A percentile compares a stretch with the other conserved stretches of the same genome.
Conservation (phyloP, 1,140 invertebrate genomes). For the Elymnias hypermnestra region DNA sequence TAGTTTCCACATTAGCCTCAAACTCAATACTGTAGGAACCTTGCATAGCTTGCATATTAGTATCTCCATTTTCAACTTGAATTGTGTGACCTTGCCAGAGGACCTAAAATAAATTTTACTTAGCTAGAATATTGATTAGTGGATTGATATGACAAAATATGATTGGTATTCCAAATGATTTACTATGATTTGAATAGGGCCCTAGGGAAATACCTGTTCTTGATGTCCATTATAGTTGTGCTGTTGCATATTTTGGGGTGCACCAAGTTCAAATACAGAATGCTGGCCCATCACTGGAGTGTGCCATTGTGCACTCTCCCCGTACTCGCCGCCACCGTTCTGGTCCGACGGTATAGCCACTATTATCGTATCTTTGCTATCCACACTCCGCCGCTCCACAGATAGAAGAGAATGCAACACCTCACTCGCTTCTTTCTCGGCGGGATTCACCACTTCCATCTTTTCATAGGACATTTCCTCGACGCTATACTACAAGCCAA, state of each 20-base stretch:
- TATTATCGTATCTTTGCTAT: slow-evolving; percentile 76
- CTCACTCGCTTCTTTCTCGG: slow-evolving; percentile 81
- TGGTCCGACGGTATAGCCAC: slow-evolving; percentile 66
- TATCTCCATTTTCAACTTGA: slow-evolving; percentile 73
- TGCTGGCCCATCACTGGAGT: slow-evolving; percentile 76
- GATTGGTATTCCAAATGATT: no score
- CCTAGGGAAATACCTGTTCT: slow-evolving; percentile 60
- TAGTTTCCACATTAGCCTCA: slow-evolving; percentile 50
- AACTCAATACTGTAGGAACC: slow-evolving; percentile 56
- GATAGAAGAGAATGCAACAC: slow-evolving; percentile 80
- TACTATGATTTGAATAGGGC: no score
- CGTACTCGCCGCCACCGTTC: slow-evolving; percentile 66
- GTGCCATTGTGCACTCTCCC: slow-evolving; percentile 77
- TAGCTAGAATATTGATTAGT: not conserved
- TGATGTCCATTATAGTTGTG: slow-evolving; percentile 66
- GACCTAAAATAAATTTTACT: slow-evolving; percentile 75
- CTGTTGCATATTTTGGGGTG: slow-evolving; percentile 61
- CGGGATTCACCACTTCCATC: slow-evolving; percentile 73
- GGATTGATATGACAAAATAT: not conserved
- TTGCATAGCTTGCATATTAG: slow-evolving; percentile 47
- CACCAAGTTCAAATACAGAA: slow-evolving; percentile 66
- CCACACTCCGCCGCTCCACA: slow-evolving; percentile 76
- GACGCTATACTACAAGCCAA: slow-evolving; percentile 67
- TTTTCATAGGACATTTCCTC: slow-evolving; percentile 72
- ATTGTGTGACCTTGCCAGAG: slow-evolving; percentile 79